Conservation (phyloP, 2,888 invertebrate species). For the Petrolisthes manimaculis region DNA sequence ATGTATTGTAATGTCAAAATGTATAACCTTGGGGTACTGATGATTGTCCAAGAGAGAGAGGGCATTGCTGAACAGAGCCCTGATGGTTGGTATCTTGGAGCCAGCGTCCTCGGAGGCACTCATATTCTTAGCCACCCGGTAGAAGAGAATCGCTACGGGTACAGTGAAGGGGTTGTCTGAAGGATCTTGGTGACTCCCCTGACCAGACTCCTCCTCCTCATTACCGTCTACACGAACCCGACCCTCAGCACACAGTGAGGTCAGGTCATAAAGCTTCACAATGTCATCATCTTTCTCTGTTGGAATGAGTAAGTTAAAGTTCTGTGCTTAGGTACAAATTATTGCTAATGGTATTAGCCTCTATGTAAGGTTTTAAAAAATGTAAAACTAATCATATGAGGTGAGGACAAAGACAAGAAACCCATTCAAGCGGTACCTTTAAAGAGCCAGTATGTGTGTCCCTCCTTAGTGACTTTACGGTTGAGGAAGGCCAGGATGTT, state of each 20-base stretch:
- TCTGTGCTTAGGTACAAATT: not conserved
- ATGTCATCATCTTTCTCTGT: constrained; percentile 85
- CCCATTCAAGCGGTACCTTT: constrained; percentile 76
- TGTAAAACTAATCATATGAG: not conserved
- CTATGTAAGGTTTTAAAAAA: not conserved
- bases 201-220: constrained; percentile 34
- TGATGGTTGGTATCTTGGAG: constrained; percentile 54
- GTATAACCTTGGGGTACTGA: constrained; percentile 78
- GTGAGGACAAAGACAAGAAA: not conserved
- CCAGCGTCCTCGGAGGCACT: constrained; percentile 68
- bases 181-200: constrained; percentile 50
- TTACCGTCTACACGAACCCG: constrained; percentile 37
- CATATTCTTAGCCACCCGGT: constrained; percentile 90
- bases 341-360: not conserved
- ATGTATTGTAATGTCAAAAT: too few relatives aligned
- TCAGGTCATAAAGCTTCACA: constrained; percentile 92
- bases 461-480: constrained; percentile 92
- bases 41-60: constrained; percentile 81
- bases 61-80: constrained; percentile 81
- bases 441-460: constrained; percentile 97
- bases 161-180: constrained; percentile 86
- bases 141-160: constrained; percentile 91
- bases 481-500: constrained; percentile 93
- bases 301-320: not conserved
- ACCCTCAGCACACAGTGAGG: constrained; percentile 81